Conservation (phyloP, 2,797 vertebrate species). For the Sebastes baramenuke region DNA sequence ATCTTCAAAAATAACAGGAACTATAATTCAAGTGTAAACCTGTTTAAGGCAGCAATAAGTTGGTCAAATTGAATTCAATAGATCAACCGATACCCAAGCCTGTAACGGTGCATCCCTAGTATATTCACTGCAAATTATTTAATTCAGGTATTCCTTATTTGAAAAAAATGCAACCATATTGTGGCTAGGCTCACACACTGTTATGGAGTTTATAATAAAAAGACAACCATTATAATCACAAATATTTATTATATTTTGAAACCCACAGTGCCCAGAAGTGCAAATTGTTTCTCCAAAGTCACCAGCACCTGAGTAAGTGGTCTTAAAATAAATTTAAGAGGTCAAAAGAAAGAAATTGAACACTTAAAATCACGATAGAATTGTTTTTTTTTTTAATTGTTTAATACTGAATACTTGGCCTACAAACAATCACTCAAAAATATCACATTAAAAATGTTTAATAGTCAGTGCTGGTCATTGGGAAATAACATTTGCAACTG, state of each 20-base stretch:
- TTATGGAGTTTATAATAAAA: neutral
- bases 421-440: neutral
- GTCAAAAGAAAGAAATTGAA: neutral
- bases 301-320: neutral
- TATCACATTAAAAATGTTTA: too few relatives aligned
- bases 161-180: neutral
- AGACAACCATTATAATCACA: neutral
- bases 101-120: too few relatives aligned
- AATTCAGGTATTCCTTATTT: neutral
- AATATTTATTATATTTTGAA: slow-evolving; percentile 28
- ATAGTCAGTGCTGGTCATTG: neutral
- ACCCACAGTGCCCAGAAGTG: slow-evolving; percentile 29
- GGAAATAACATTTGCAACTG: neutral
- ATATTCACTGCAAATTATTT: neutral
- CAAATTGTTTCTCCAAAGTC: neutral
- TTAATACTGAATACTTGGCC: neutral
- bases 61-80: too few relatives aligned
- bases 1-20: too few relatives aligned
- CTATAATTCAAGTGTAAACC: too few relatives aligned
- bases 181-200: neutral
- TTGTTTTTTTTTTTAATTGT: neutral
- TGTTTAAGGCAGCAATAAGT: too few relatives aligned
- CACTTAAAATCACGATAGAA: neutral
- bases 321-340: neutral
- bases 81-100: too few relatives aligned